Evolutionary conservation across 2,888 invertebrate species (phyloP), one percentile per base, ranked within the genome.

Genomic region (Hypolimnas misippus): DNA sequence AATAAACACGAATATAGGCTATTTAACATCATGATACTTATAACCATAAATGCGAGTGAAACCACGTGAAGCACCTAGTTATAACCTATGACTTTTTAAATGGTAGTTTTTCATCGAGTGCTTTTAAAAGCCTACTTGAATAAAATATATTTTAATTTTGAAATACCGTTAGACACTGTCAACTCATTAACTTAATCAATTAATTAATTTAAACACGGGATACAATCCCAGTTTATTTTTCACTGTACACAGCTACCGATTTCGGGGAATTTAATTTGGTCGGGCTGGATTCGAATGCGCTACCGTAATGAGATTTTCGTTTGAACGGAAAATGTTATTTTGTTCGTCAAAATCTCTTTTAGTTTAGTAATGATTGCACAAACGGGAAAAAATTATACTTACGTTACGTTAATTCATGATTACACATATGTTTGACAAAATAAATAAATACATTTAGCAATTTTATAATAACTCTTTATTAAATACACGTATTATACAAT

Each of bases 231-330:
- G 68, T 72, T 69, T 74, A 74, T 76, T 77, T 76, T 76, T 76
- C 59, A 50, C 62, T 58, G 62, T 75, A 73, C 69, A 73, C 71
- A 73, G 19, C 25, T 16, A 72, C 72, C 75, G 72, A 63, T 65
- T 69, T 69, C 54, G 66, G 63, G 74, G 76, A 77, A 77, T 79
- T 79, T 75, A 75, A 77, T 77, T 77, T 78, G 65, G 71, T 66
- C 68, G 62, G 33, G 49, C 63, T 65, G 63, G 63, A 69, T 64
- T 67, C 69, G 62, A 66, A 68, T 63, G 53, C 53, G 56, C 60
- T 63, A 50, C 55, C 40, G 51, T 69, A 62, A 67, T 66, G 63
- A 67, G 67, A 66, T 67, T 66, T 67, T 55, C 44, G 58, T 53
- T 21, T 58, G 42, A 40, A 49, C 57, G 61, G 58, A 56, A 56